These are phyloP conservation scores for Heliangelus exortis DNA, from an alignment of 2,797 vertebrate species.

Conservation along the genomic window DNA sequence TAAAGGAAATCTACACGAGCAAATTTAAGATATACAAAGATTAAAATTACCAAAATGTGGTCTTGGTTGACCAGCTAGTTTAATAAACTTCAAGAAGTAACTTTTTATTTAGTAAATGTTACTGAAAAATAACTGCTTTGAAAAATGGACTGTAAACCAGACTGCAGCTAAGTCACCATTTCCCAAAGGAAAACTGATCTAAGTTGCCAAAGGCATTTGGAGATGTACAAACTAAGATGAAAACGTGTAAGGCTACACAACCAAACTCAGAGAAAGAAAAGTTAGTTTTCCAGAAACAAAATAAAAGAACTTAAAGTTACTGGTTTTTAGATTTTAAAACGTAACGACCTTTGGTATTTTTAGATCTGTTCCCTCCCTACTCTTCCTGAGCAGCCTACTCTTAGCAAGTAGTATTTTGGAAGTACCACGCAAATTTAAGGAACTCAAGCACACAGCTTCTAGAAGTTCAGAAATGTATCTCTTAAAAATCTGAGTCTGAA, in stretches of 20 bases:
- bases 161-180: neutral
- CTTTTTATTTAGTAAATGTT: neutral
- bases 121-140: neutral
- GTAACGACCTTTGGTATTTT: neutral
- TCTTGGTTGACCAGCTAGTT: neutral
- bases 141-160: neutral
- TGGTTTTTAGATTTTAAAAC: neutral
- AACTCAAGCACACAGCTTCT: neutral
- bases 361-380: neutral
- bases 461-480: neutral
- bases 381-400: neutral
- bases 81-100: neutral
- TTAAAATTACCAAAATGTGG: neutral
- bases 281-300: neutral
- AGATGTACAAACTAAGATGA: neutral
- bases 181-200: accelerated
- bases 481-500: neutral
- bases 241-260: neutral
- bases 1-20: neutral
- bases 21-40: neutral
- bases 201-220: neutral
- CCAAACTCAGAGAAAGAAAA: neutral
- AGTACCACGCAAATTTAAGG: neutral
- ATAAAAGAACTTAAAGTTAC: neutral
- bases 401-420: neutral